Base-by-base conservation (phyloP, 2,888 invertebrate species). In the Agonopterix subpropinquella region DNA sequence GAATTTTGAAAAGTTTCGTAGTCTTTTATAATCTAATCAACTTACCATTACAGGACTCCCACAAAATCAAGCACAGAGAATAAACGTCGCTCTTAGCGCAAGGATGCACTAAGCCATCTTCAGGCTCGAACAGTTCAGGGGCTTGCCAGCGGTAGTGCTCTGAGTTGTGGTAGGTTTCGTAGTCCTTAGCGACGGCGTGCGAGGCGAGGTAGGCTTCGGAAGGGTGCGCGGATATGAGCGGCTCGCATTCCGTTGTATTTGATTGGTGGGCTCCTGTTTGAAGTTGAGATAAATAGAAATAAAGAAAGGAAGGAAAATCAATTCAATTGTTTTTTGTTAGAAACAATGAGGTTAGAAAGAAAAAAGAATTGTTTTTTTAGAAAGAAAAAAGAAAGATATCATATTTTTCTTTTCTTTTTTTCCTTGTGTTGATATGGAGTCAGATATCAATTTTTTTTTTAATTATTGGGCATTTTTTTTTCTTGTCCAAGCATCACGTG, bases 31-130 rank as follows among this genome's bases (percentile, higher is more conserved):
- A 28, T 28, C 28, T 28, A 28, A 28, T 28, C 28, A 28, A 28
- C 67, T 65, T 56, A 89, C 89, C 84, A 60, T 87, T 89, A 58
- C 87, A 88, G 51, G 82, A 70, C 59, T 89, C 89, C 88, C 85
- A 88, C 1, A 89, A 62, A 3, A 89, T 59, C 45, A 87, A 46
- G 41, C 77, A 72, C 1, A 89, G 64, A 0, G 88, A 84, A 52
- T 89, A 89, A 0, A 84, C 87, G 47, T 87, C 88, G 46, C 77
- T 83, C 53, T 64, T 79, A 0, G 77, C 71, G 54, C 87, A 85
- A 0, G 81, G 77, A 36, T 75, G 65, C 39, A 89, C 86, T 39
- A 69, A 51, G 0, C 77, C 80, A 0, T 70, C 65, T 0, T 73
- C 79, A 0, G 82, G 76, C 3, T 64, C 64, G 52, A 84, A 89